A percentile compares a stretch with the other conserved stretches of the same genome.
phyloP scores from a whole-genome alignment of 1,140 invertebrate species.

The Zeugodacus cucurbitae region DNA sequence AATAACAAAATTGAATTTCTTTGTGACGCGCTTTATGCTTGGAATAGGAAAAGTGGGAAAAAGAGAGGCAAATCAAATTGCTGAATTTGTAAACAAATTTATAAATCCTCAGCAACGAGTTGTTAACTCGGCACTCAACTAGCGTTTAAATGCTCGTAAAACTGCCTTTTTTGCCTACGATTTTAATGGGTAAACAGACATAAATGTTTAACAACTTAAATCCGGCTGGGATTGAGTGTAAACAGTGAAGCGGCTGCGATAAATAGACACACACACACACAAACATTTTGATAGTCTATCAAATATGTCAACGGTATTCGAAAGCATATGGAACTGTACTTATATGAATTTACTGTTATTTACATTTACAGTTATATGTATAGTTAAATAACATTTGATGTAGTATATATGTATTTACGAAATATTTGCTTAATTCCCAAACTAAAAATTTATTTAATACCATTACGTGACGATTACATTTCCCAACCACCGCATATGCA shows the following conservation, averaged over 20 bases:
- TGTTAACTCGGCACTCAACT: not conserved
- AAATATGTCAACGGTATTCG: not conserved
- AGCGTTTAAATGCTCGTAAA: not conserved
- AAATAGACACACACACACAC: not conserved
- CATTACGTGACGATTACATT: not conserved
- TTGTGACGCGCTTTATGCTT: not conserved
- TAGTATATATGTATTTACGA: not conserved
- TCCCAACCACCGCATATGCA: not conserved
- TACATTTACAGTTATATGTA: not conserved
- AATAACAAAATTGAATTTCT: not conserved
- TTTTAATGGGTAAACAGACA: not conserved
- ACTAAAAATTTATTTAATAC: not conserved
- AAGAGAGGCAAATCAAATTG: not conserved
- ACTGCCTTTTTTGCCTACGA: not conserved
- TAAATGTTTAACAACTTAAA: not conserved
- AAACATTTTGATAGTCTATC: not conserved
- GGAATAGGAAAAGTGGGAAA: not conserved
- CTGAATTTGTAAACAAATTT: conserved; percentile 3
- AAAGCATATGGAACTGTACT: not conserved
- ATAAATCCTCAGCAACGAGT: not conserved
- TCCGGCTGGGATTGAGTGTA: not conserved
- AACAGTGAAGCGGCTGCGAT: not conserved
- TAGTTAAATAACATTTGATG: not conserved
- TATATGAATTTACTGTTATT: not conserved
- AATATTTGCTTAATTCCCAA: not conserved